These are phyloP conservation scores for Dendrocopos noguchii DNA, from an alignment of 2,113 vertebrate species.

Conservation along the genomic window DNA sequence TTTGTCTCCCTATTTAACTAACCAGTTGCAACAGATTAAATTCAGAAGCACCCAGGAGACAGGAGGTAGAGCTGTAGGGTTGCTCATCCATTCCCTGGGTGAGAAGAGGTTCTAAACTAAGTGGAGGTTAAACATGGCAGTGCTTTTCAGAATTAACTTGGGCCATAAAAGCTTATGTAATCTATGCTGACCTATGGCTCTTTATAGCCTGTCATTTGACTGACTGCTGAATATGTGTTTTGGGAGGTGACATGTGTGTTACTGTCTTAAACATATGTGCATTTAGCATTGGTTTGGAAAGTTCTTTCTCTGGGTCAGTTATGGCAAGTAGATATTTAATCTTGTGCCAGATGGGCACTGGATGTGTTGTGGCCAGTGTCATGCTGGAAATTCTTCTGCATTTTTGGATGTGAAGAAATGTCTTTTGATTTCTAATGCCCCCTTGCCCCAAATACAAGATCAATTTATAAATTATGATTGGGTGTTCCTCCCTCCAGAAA, in stretches of 20 bases:
- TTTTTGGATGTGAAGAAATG: not conserved
- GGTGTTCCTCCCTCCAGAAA: not conserved
- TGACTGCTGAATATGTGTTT: not conserved
- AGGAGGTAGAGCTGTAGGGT: not conserved
- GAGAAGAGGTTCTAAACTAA: not conserved
- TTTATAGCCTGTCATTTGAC: not conserved
- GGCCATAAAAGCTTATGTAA: not conserved
- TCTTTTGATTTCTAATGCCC: not conserved
- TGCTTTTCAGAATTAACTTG: not conserved
- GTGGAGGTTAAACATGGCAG: not conserved
- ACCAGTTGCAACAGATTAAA: not conserved
- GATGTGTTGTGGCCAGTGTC: not conserved
- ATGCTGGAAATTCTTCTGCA: not conserved
- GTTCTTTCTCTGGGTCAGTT: not conserved
- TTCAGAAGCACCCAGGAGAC: not conserved
- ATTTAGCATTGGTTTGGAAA: not conserved
- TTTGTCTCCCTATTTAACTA: not conserved
- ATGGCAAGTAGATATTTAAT: not conserved
- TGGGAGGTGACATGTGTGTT: not conserved
- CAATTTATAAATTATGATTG: not conserved
- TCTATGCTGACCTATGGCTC: not conserved
- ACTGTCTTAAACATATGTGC: not conserved
- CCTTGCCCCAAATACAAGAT: not conserved
- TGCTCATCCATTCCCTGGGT: not conserved
- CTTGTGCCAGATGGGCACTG: not conserved